Evolutionary conservation across 1,140 invertebrate species (phyloP).

Genomic region (Drosophila arizonae): DNA sequence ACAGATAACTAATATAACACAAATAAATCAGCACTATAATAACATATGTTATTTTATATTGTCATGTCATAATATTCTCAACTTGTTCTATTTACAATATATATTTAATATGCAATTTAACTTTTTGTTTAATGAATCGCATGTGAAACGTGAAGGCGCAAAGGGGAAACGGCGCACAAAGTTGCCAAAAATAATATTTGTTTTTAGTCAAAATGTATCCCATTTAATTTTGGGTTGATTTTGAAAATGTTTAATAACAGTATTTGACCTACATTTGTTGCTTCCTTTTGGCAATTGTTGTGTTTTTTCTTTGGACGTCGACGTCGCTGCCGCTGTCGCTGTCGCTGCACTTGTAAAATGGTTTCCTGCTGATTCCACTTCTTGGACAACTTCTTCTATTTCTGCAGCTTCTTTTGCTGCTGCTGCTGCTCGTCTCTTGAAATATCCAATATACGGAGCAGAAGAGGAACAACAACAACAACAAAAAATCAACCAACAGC

Average conservation of each 20-base stretch:
- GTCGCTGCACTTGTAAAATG: constrained; percentile 30
- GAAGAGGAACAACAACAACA: background rate
- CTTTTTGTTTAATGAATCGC: background rate
- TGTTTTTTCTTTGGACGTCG: constrained; percentile 1
- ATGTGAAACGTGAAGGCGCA: constrained; percentile 15
- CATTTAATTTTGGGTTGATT: background rate
- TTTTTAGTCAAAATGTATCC: background rate
- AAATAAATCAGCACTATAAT: too few species aligned
- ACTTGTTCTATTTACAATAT: background rate
- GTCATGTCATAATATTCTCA: background rate
- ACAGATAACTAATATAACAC: too few species aligned
- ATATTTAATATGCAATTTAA: background rate
- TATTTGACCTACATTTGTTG: constrained; percentile 46
- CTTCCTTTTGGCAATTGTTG: constrained; percentile 8
- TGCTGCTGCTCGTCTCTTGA: background rate
- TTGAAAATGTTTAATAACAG: constrained; percentile 13
- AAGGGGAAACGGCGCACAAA: constrained; percentile 1
- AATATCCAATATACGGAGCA: constrained; percentile 10
- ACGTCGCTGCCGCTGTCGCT: constrained; percentile 5
- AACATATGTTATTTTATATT: too few species aligned
- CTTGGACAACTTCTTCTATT: background rate
- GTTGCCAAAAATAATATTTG: background rate
- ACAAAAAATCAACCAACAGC: background rate
- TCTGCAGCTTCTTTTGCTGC: background rate
- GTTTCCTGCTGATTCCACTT: constrained; percentile 6